Evolutionary conservation across 2,888 invertebrate genomes (phyloP), one percentile per base, ranked within the genome.

Genomic region (Hydraecia micacea): DNA sequence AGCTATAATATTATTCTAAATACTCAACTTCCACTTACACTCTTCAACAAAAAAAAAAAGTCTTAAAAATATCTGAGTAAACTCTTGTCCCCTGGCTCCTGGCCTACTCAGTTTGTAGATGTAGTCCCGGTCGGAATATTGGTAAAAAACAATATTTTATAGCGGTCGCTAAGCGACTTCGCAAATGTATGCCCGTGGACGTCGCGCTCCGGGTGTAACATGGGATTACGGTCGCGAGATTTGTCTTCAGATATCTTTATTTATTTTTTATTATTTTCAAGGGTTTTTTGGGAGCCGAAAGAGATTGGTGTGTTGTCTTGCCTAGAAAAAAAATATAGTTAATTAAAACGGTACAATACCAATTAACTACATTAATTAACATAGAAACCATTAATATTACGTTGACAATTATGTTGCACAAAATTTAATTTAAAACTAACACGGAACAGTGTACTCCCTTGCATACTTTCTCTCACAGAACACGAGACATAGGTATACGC

Each of bases 121-220:
- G 90, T 90, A 89, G 90, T 89, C 90, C 90, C 91, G 81, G 92
- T 92, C 91, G 90, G 90, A 91, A 92, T 94, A 95, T 95, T 94
- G 95, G 94, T 89, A 95, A 95, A 94, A 94, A 95, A 95, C 93
- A 94, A 95, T 95, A 95, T 96, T 95, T 95, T 94, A 95, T 92
- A 90, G 90, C 92, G 93, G 93, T 92, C 95, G 94, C 95, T 95
- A 92, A 94, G 95, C 94, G 93, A 90, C 90, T 91, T 86, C 88
- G 91, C 93, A 93, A 94, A 95, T 93, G 93, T 94, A 93, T 90
- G 92, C 92, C 81, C 87, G 91, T 91, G 94, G 93, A 94, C 94
- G 88, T 86, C 77, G 85, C 75, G 77, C 73, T 79, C 32, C 75
- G 25, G 55, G n/a, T 71, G 46, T 73, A 88, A 77, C 67, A 87